A percentile compares a stretch with the other conserved stretches of the same genome.
These are phyloP conservation scores for Elephantulus edwardii DNA, from an alignment of 2,113 vertebrate species.

Conservation along the genomic window DNA sequence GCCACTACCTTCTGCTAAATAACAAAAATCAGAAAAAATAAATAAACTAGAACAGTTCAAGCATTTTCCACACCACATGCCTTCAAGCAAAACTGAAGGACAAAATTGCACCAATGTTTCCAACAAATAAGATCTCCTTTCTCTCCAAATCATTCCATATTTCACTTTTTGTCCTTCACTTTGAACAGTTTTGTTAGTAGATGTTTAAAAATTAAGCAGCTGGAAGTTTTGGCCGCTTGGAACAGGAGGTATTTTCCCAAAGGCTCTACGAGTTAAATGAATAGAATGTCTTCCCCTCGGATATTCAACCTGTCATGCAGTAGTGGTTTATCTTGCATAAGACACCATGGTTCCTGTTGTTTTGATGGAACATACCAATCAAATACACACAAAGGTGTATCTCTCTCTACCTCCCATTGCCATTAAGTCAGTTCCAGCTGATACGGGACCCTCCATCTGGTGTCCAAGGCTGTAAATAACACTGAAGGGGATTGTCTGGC, in stretches of 20 bases:
- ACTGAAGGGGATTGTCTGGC: too few relatives aligned
- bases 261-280: not conserved
- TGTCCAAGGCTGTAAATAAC: too few relatives aligned
- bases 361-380: not conserved
- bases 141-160: not conserved
- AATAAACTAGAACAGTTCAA: conserved; percentile 15
- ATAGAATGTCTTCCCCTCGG: not conserved
- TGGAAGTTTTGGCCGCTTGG: not conserved
- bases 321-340: not conserved
- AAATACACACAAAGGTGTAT: not conserved
- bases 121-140: not conserved
- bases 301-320: not conserved
- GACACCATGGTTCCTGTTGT: not conserved
- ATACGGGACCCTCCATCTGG: too few relatives aligned
- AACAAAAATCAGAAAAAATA: not conserved
- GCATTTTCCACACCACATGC: not conserved
- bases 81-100: not conserved
- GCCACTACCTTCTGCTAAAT: not conserved
- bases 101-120: not conserved
- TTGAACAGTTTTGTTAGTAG: not conserved
- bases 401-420: too few relatives aligned
- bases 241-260: not conserved
- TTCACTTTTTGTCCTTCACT: not conserved
- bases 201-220: not conserved
- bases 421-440: too few relatives aligned